Evolutionary conservation across 2,888 invertebrate species (phyloP), one percentile per base, ranked within the genome.

Genomic region (Dasypolia templi): DNA sequence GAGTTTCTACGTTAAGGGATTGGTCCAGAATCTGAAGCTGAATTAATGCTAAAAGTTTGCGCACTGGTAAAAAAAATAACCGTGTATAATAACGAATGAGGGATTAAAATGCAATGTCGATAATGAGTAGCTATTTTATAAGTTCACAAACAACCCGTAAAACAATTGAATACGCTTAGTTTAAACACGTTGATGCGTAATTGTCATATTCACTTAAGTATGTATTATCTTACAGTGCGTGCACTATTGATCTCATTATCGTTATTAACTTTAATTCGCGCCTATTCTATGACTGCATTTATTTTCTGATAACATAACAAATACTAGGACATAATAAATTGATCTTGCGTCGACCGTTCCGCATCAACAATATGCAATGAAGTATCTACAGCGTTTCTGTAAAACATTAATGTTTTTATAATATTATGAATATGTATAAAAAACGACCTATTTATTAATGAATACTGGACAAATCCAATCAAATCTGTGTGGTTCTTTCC

Each of bases 341-440:
- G 73, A 83, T 67, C 71, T 83, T 67, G 44, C 17, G 56, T 49
- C 35, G 84, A 84, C 84, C 86, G 86, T 81, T 76, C 67, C 79
- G 79, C 51, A 62, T 79, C 65, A 22, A 51, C 49, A 12, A 49
- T 46, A 74, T 74, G 83, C 79, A 74, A 44, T 68, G 56, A 46
- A 5, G 12, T 22, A 42, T 9, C 4, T 26, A 66, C 32, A 49
- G 61, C 29, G 61, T 68, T 77, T 82, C n/a, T 46, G 22, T 51
- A 19, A 77, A 63, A 12, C 22, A 70, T 35, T 22, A n/a, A 1
- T n/a, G 4, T 35, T 46, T 59, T 46, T 53, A 17, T 69, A 5
- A n/a, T n/a, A n/a, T n/a, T n/a, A n/a, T n/a, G 11, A 42, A 53
- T 26, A 3, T 55, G 9, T 7, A 29, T 7, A n/a, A n/a, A n/a